Evolutionary conservation across 2,113 vertebrate species (phyloP).

Genomic region (Gavialis gangeticus): DNA sequence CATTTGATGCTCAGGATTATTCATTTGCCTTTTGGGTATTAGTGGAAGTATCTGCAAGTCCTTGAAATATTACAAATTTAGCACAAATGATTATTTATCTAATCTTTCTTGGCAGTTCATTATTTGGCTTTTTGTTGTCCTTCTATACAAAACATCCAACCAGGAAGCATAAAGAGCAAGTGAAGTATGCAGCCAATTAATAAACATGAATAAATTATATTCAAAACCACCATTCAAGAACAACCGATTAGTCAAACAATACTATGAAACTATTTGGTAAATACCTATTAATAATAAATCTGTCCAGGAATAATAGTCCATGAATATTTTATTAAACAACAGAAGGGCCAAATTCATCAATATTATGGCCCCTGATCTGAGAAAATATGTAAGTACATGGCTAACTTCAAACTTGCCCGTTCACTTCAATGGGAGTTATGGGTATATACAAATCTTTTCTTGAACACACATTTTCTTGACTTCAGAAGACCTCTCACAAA

Average conservation of each 20-base stretch:
- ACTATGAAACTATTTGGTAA: neutral
- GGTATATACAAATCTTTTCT: neutral
- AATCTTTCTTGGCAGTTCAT: neutral
- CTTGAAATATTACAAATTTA: neutral
- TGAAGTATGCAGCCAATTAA: neutral
- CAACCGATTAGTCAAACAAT: neutral
- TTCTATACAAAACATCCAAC: neutral
- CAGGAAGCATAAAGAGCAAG: neutral
- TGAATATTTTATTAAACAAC: slow-evolving; percentile 16
- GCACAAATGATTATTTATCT: neutral
- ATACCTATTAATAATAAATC: neutral
- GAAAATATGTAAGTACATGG: neutral
- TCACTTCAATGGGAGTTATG: neutral
- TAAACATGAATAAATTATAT: neutral
- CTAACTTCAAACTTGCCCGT: neutral
- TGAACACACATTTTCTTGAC: neutral
- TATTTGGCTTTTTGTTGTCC: neutral
- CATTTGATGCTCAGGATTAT: neutral
- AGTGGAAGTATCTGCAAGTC: neutral
- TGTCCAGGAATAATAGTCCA: neutral
- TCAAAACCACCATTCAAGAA: neutral
- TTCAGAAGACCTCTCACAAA: neutral
- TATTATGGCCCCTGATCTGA: neutral
- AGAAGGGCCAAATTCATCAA: neutral
- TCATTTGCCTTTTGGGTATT: neutral